These are phyloP conservation scores for Peribatodes rhomboidaria DNA, from an alignment of 2,888 invertebrate species.

Conservation along the genomic window DNA sequence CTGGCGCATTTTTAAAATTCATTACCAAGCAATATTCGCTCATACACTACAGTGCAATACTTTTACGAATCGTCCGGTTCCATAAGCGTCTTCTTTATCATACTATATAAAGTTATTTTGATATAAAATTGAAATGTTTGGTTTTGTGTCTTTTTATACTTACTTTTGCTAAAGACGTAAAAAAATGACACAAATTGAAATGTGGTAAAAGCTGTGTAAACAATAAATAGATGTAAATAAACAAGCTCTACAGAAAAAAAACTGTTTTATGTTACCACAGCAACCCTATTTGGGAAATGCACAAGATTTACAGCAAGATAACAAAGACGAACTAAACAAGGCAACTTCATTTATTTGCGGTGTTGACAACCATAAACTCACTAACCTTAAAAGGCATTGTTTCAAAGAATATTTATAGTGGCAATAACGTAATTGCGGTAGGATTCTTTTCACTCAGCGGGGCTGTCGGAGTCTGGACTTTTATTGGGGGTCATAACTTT, in stretches of 20 bases:
- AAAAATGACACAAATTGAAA: not conserved
- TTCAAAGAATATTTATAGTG: conserved; percentile 71
- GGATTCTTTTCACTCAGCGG: conserved; percentile 68
- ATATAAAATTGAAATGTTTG: not conserved
- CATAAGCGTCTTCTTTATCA: too few species aligned
- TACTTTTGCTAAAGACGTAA: too few species aligned
- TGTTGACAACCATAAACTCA: conserved; percentile 72
- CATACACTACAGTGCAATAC: too few species aligned
- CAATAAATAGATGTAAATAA: conserved; percentile 5
- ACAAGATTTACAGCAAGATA: conserved; percentile 60
- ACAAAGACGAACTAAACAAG: conserved; percentile 47
- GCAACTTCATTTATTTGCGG: conserved; percentile 67
- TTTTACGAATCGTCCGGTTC: too few species aligned
- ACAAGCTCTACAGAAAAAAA: conserved; percentile 30
- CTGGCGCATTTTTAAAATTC: not conserved
- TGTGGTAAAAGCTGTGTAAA: not conserved
- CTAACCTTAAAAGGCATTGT: conserved; percentile 69
- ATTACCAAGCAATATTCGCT: too few species aligned
- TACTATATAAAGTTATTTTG: too few species aligned
- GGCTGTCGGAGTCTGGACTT: conserved; percentile 58
- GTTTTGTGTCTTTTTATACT: not conserved
- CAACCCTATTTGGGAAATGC: conserved; percentile 54
- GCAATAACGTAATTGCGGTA: conserved; percentile 77
- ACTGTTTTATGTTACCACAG: conserved; percentile 43
- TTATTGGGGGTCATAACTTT: conserved; percentile 69